phyloP scores from a whole-genome alignment of 1,140 invertebrate genomes.

The Temnothorax longispinosus region DNA sequence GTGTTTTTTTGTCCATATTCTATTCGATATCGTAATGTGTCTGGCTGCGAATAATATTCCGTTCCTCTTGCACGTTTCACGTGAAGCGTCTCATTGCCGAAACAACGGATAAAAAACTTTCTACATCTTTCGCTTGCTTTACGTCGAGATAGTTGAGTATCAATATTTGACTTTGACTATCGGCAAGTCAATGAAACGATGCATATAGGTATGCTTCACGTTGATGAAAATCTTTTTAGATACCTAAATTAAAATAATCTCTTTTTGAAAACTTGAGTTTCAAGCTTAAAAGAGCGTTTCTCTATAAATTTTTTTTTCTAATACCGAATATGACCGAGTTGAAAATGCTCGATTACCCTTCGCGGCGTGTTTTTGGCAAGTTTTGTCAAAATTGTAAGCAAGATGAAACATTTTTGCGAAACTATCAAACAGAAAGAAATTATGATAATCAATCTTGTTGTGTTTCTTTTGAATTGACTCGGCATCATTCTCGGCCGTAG shows the following conservation, averaged over 20 bases:
- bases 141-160: not conserved
- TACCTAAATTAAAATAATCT: too few species aligned
- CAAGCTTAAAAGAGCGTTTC: too few species aligned
- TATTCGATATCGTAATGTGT: not conserved
- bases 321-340: too few species aligned
- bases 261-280: too few species aligned
- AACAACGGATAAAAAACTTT: not conserved
- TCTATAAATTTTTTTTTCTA: too few species aligned
- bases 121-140: not conserved
- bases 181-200: too few species aligned
- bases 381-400: not conserved
- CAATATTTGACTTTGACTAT: too few species aligned
- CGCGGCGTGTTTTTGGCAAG: not conserved
- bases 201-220: too few species aligned
- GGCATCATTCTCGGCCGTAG: not conserved
- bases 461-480: not conserved
- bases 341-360: not conserved
- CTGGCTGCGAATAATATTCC: not conserved
- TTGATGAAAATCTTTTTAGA: too few species aligned
- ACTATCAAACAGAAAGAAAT: not conserved
- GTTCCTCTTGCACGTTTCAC: not conserved
- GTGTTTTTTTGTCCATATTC: not conserved
- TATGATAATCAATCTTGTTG: not conserved
- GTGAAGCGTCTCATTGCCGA: not conserved
- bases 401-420: not conserved